phyloP scores from a whole-genome alignment of 2,888 invertebrate species.

The Crocallis elinguaria region DNA sequence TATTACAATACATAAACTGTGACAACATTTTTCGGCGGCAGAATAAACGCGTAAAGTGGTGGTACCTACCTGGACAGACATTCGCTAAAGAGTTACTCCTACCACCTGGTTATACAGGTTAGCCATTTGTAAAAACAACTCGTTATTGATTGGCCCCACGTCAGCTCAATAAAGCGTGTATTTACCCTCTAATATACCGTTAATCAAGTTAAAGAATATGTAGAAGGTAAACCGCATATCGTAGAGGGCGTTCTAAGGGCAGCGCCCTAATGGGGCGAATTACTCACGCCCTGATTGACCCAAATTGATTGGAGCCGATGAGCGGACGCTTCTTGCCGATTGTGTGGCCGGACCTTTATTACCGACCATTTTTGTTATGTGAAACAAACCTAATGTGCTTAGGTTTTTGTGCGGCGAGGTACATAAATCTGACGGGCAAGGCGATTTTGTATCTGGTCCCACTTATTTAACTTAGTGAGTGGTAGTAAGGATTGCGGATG shows the following conservation, averaged over 20 bases:
- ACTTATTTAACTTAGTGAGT: neutral
- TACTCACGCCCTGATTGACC: constrained; percentile 45
- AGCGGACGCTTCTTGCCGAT: constrained; percentile 42
- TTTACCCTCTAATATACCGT: neutral
- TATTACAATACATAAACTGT: no score
- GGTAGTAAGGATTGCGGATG: neutral
- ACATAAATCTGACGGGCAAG: neutral
- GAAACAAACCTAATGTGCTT: constrained; percentile 21
- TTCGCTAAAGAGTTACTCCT: no score
- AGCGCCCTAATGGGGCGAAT: constrained; percentile 29
- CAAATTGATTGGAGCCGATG: constrained; percentile 46
- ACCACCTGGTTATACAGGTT: no score
- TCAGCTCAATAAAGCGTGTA: neutral
- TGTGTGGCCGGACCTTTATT: constrained; percentile 34
- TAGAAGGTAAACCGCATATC: constrained; percentile 13
- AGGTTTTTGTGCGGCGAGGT: constrained; percentile 9
- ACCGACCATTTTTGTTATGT: constrained; percentile 11
- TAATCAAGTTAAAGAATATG: constrained; percentile 20
- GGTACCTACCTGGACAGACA: no score
- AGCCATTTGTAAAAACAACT: no score
- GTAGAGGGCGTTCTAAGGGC: constrained; percentile 21
- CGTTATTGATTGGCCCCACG: no score
- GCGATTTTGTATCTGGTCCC: neutral
- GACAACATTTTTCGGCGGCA: no score
- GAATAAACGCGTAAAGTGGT: no score